Evolutionary conservation across 2,888 invertebrate species (phyloP), one percentile per base, ranked within the genome.

Genomic region (Baccha elongata): DNA sequence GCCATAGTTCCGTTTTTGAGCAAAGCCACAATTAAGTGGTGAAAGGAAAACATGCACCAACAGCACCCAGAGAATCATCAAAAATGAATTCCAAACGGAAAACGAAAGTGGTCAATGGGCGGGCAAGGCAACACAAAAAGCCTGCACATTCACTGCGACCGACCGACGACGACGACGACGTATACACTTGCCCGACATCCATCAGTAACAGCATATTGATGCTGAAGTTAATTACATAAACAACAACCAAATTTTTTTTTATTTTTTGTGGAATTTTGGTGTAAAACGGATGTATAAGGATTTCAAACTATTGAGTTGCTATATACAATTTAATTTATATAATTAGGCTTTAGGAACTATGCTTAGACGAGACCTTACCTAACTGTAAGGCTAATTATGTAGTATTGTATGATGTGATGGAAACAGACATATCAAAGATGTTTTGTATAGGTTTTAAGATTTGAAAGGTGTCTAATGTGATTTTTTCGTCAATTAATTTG

Each of bases 21-120:
- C 60, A 42, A 58, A 21, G 62, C 71, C 81, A 67, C 81, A 81
- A 76, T 81, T 76, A 76, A 81, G 81, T 81, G 81, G 81, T 71
- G 81, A 81, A 76, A 81, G 81, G 76, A 69, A 75, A 80, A 69
- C 69, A 55, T n/a, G 44, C 52, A 5, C n/a, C 23, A 46, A 6
- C 15, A 15, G 8, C 42, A 35, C 23, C 53, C 23, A 44, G 13
- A 46, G 21, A 62, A 52, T 52, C 62, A 8, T 55, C 58, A 62
- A 50, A 44, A 76, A 46, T 58, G 35, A 55, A 46, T 58, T 55
- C 35, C 65, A 37, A 71, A 58, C 50, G 52, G 78, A 78, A 78
- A 78, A 58, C 78, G 78, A 78, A 78, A 78, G 78, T 78, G 65
- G 58, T 46, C 58, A 67, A 52, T 50, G 62, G 74, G 21, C 17